A percentile compares a stretch with the other conserved stretches of the same genome.
Conservation (phyloP, 2,113 vertebrate genomes). For the Daphoenositta chrysoptera region DNA sequence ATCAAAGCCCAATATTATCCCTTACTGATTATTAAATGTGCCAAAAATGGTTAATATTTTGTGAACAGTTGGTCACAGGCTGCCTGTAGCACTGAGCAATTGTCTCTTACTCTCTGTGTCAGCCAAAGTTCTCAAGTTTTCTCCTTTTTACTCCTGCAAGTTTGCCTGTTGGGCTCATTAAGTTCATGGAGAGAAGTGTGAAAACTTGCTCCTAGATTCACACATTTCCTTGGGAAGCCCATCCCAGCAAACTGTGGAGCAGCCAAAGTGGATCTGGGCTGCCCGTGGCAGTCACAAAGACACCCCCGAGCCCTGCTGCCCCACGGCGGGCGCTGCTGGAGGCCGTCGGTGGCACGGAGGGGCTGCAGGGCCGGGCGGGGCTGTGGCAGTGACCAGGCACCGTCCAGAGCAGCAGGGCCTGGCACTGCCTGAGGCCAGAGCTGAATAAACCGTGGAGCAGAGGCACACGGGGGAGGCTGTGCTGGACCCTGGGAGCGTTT, state of each 20-base stretch:
- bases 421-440: background rate
- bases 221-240: background rate
- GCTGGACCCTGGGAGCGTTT: background rate
- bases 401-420: background rate
- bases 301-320: background rate
- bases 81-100: background rate
- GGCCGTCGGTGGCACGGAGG: rapidly evolving
- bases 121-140: background rate
- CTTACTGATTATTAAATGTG: background rate
- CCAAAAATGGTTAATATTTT: background rate
- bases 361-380: background rate
- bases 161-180: background rate
- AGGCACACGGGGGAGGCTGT: background rate
- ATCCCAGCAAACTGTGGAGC: background rate
- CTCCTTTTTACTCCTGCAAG: background rate
- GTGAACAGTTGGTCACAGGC: background rate
- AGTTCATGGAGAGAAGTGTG: background rate
- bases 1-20: background rate
- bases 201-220: background rate
- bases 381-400: background rate
- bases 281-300: background rate
- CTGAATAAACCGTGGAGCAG: background rate
- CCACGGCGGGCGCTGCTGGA: rapidly evolving
- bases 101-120: background rate
- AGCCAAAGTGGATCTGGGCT: background rate